Evolutionary conservation across 2,797 vertebrate genomes (phyloP), one percentile per base, ranked within the genome.

Genomic region (Erithacus rubecula): DNA sequence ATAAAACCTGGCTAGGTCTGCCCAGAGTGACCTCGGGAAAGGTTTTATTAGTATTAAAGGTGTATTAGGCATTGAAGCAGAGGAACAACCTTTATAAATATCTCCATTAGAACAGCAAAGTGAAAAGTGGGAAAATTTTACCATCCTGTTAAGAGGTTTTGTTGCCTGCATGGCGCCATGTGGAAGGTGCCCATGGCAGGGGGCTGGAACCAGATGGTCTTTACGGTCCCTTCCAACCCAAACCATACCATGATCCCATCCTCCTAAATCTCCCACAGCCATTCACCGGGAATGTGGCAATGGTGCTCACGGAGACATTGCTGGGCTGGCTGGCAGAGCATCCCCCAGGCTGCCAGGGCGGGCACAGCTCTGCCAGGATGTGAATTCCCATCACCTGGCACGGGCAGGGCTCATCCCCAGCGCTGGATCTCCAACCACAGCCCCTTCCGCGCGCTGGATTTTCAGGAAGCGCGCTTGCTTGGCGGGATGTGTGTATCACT

Each of bases 211-310:
- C 5, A 2, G 37, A 52, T 14, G n/a, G 21, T 83, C n/a, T 70
- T 74, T n/a, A 30, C 15, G 20, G 15, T 34, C 39, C 21, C 9
- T 52, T 58, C 71, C 72, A 52, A 34, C 20, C 44, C 41, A 32
- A 81, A 69, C 7, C 49, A 32, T 10, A 9, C 62, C 71, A 34
- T 1, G 15, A 39, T 27, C 34, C 56, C 51, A 8, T 0, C 6
- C 29, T 19, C 72, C 52, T 58, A 39, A 64, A 82, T 27, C 21
- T 64, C 56, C 36, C 9, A 7, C 26, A 1, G 6, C 37, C 34
- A 1, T 41, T 34, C 1, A 1, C 19, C 0, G 0, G 5, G 44
- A 39, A 36, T 0, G 1, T 0, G 12, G 55, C 63, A 52, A 59
- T 1, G 37, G 12, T 2, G 34, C 3, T 17, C 0, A 0, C 0